Base-by-base conservation (phyloP, 2,113 vertebrate genomes). In the Elanoides forficatus region DNA sequence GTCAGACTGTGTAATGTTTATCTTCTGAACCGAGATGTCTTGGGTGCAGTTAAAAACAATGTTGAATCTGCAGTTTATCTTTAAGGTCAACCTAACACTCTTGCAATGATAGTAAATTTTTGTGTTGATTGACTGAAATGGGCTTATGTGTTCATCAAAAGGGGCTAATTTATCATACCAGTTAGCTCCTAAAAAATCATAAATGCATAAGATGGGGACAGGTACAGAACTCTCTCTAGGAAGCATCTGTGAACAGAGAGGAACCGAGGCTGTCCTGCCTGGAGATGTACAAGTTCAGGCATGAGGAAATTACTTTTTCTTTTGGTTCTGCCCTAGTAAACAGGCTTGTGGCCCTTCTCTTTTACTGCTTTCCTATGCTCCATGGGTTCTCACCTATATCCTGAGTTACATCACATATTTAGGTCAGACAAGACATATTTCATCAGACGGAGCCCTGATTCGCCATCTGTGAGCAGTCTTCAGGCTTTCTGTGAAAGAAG, bases 311-410 rank as follows among this genome's bases (percentile, higher is more conserved):
- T 0, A 25, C 0, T 0, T 10, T 74, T 75, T 60, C 20, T 45
- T 88, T 62, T 70, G 14, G 11, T 70, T 86, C 34, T 92, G 29
- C 36, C 30, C 10, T 15, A 50, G 38, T 67, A 85, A 60, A 52
- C 26, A 79, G 74, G 15, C 27, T 65, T 83, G 34, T 76, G 58
- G 13, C 27, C 32, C 59, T 90, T 76, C 25, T 3, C 25, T 25
- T 75, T 83, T 76, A 34, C 8, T 1, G 1, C 45, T 86, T 92
- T 48, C 42, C 36, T 76, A 11, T 0, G 0, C 8, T 58, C 25
- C 6, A 2, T 47, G n/a, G 36, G 4, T 86, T 91, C 27, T 66
- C 42, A 36, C 36, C 36, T 88, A 36, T 0, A 4, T 82, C 7
- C 34, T 60, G 3, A 81, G 20, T 76, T 74, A 47, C 19, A 45